Conservation (phyloP, 2,797 vertebrate species). For the Oryzias dopingdopingensis region DNA sequence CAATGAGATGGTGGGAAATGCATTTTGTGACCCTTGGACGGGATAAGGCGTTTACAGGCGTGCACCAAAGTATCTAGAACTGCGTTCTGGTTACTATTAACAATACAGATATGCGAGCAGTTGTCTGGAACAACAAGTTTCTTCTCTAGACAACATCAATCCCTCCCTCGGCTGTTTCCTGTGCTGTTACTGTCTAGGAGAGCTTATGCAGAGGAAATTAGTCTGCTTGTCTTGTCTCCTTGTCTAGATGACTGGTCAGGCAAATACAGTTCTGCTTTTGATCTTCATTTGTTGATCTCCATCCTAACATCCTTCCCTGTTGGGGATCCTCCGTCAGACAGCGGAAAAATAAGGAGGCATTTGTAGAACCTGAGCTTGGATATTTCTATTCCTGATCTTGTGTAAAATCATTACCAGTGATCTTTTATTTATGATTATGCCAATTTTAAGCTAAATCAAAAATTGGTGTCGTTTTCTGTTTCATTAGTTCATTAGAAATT, state of each 20-base stretch:
- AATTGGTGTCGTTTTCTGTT: too few species aligned
- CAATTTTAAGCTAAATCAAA: too few species aligned
- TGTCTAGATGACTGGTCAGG: constrained; percentile 38
- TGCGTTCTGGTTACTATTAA: too few species aligned
- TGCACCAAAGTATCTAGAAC: too few species aligned
- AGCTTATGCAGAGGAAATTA: constrained; percentile 73
- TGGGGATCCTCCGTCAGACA: constrained; percentile 15
- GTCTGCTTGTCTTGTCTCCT: constrained; percentile 43
- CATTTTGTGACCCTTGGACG: constrained; percentile 9
- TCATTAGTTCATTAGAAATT: too few species aligned
- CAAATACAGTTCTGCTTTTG: constrained; percentile 34
- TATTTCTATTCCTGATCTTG: constrained; percentile 8
- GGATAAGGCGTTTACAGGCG: background rate
- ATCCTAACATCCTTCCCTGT: constrained; percentile 1
- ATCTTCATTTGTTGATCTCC: constrained; percentile 12
- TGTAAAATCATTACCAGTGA: too few species aligned
- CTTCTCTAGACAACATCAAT: constrained; percentile 37
- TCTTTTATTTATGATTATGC: too few species aligned
- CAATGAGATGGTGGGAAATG: background rate
- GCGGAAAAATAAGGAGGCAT: constrained; percentile 31
- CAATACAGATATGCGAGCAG: background rate
- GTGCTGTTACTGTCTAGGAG: constrained; percentile 41
- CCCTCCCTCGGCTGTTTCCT: constrained; percentile 34
- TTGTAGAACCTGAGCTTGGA: constrained; percentile 47
- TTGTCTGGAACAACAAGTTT: constrained; percentile 4